phyloP scores from a whole-genome alignment of 2,888 invertebrate species.

The Melieria picta region DNA sequence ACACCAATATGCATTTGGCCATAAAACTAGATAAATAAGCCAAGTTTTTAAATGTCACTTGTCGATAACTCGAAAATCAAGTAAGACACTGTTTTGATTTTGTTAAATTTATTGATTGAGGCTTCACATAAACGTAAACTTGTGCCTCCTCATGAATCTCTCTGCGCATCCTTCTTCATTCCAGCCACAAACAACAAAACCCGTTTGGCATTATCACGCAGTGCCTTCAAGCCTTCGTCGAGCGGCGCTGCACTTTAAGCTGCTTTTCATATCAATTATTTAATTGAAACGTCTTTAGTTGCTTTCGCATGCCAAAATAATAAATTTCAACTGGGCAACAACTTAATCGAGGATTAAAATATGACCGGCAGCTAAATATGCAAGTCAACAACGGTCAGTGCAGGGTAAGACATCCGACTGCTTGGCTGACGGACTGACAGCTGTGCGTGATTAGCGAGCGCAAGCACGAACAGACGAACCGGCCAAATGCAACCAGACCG shows the following conservation, averaged over 20 bases:
- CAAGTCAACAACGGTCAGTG: background rate
- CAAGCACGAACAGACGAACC: too few species aligned
- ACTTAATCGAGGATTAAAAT: constrained; percentile 36
- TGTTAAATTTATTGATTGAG: too few species aligned
- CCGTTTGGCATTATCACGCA: background rate
- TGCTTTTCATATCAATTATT: constrained; percentile 22
- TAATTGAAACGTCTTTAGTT: constrained; percentile 28
- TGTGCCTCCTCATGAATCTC: background rate
- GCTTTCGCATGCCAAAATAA: constrained; percentile 20
- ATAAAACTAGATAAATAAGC: too few species aligned
- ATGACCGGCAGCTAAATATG: constrained; percentile 22
- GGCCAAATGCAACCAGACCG: too few species aligned
- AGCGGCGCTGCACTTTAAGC: too few species aligned
- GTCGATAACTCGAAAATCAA: too few species aligned
- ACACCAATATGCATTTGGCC: too few species aligned
- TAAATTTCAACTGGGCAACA: constrained; percentile 31
- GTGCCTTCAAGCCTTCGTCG: background rate
- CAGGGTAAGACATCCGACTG: background rate
- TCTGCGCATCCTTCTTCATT: background rate
- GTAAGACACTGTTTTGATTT: too few species aligned
- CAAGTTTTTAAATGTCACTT: too few species aligned
- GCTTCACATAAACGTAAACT: too few species aligned
- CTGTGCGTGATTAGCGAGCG: constrained; percentile 20
- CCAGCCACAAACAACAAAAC: background rate
- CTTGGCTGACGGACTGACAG: constrained; percentile 22